A percentile compares a stretch with the other conserved stretches of the same genome.
phyloP scores from a whole-genome alignment of 2,113 vertebrate genomes.

The Ictalurus punctatus region DNA sequence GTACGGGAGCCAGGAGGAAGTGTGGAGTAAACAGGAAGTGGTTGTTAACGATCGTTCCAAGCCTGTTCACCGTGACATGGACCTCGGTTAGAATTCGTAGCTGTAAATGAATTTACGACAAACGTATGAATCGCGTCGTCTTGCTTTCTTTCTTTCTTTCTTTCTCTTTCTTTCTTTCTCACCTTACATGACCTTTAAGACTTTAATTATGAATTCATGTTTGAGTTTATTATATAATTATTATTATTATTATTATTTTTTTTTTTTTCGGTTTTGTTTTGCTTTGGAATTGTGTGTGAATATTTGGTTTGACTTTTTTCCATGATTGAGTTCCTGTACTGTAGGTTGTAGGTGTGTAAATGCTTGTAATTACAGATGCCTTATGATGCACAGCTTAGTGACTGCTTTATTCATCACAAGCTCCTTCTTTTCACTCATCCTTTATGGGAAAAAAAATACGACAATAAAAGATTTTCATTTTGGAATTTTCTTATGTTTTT shows the following conservation, averaged over 20 bases:
- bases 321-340: constrained; percentile 70
- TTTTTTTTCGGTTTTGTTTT: constrained; percentile 52
- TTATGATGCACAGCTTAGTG: constrained; percentile 76
- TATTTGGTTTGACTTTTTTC: constrained; percentile 61
- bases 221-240: constrained; percentile 36
- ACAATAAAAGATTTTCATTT: constrained; percentile 81
- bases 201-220: constrained; percentile 33
- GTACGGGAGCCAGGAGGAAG: background rate
- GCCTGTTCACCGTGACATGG: constrained; percentile 71
- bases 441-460: constrained; percentile 68
- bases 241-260: background rate
- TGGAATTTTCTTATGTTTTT: constrained; percentile 73
- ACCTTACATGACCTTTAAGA: background rate
- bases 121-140: constrained; percentile 68
- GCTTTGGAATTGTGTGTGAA: constrained; percentile 64
- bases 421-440: constrained; percentile 79
- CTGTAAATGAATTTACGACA: constrained; percentile 67
- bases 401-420: constrained; percentile 72
- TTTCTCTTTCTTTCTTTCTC: background rate
- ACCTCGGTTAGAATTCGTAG: constrained; percentile 66
- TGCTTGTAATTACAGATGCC: constrained; percentile 79
- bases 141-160: background rate
- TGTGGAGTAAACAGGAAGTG: background rate
- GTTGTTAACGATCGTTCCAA: constrained; percentile 56
- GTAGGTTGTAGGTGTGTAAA: constrained; percentile 69